phyloP scores from a whole-genome alignment of 2,888 invertebrate genomes.

The Caradrina kadenii region DNA sequence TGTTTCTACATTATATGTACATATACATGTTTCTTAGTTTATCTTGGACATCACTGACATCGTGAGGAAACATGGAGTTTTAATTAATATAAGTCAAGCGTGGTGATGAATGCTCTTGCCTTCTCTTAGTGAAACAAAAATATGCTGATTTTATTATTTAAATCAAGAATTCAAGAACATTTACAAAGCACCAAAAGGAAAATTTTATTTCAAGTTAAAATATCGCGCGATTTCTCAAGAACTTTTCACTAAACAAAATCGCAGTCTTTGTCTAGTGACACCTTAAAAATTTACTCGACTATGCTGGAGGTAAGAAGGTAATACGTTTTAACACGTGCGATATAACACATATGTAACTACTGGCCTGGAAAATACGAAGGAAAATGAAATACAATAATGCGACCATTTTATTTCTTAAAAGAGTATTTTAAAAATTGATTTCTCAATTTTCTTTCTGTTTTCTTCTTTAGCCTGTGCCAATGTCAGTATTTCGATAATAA shows the following conservation, averaged over 20 bases:
- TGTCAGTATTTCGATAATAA: not conserved
- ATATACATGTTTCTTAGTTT: no score
- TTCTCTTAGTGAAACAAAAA: no score
- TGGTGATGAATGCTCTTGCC: no score
- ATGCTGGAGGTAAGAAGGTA: slow-evolving; percentile 27
- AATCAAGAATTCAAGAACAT: no score
- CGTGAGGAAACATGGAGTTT: no score
- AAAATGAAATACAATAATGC: slow-evolving; percentile 7
- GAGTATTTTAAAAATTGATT: not conserved
- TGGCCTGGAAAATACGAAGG: slow-evolving; percentile 50
- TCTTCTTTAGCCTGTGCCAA: not conserved
- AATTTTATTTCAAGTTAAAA: slow-evolving; percentile 16
- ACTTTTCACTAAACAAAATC: slow-evolving; percentile 41
- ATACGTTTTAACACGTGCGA: slow-evolving; percentile 34
- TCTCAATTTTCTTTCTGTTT: not conserved
- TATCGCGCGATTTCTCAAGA: slow-evolving; percentile 10
- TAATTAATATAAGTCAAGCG: no score
- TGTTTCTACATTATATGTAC: no score
- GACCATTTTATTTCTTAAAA: slow-evolving; percentile 17
- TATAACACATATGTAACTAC: slow-evolving; percentile 39
- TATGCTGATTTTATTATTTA: no score
- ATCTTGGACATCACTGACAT: no score
- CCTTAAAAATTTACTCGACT: slow-evolving; percentile 42
- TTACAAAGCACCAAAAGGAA: not conserved
- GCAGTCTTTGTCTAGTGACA: slow-evolving; percentile 45